These are phyloP conservation scores for Drosophila acutilabella DNA, from an alignment of 2,888 invertebrate genomes.

Conservation along the genomic window DNA sequence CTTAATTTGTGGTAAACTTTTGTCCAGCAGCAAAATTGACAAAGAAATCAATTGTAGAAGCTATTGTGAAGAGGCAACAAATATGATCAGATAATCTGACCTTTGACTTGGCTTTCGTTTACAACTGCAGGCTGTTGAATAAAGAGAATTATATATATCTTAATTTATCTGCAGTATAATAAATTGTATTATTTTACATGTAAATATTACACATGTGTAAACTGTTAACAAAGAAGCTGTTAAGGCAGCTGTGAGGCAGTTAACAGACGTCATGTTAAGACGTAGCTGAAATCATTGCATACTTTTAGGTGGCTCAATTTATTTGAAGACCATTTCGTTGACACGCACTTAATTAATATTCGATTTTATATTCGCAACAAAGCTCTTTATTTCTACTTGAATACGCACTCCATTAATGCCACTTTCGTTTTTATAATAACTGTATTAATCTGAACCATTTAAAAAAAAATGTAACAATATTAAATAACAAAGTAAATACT, in stretches of 20 bases:
- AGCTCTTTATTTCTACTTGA: neutral
- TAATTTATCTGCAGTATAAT: neutral
- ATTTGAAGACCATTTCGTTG: neutral
- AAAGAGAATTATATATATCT: neutral
- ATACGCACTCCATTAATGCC: neutral
- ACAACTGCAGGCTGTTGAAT: neutral
- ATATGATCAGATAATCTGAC: slow-evolving; percentile 27
- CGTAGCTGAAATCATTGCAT: slow-evolving; percentile 22
- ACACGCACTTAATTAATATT: slow-evolving; percentile 4
- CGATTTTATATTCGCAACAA: neutral
- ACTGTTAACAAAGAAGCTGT: no score
- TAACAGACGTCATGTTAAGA: no score
- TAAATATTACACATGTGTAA: no score
- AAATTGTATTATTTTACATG: no score
- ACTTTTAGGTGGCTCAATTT: slow-evolving; percentile 7
- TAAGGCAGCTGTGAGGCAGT: no score
- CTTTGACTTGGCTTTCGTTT: neutral
- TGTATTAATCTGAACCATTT: slow-evolving; percentile 14
- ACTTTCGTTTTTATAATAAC: slow-evolving; percentile 18
- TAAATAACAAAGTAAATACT: slow-evolving; percentile 51
- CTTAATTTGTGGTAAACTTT: slow-evolving; percentile 43
- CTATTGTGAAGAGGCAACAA: slow-evolving; percentile 22
- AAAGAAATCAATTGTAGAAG: slow-evolving; percentile 32
- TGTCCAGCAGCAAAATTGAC: slow-evolving; percentile 44
- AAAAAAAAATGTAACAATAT: slow-evolving; percentile 23